phyloP scores from a whole-genome alignment of 2,113 vertebrate species.

The Tonatia bakeri region DNA sequence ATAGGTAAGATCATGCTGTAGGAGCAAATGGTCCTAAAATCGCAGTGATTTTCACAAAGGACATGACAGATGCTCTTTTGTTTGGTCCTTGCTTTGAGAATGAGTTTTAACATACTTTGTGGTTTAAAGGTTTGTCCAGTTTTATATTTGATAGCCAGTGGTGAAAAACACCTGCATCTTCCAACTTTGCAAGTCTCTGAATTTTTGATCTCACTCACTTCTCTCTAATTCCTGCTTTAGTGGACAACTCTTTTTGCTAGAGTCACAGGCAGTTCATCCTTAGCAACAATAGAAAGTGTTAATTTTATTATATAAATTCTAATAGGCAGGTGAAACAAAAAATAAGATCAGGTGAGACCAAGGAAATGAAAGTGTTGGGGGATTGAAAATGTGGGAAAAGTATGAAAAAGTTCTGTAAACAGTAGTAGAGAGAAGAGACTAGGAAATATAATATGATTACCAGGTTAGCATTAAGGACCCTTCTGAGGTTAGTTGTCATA shows the following conservation, averaged over 20 bases:
- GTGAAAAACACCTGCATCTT: not conserved
- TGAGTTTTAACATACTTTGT: not conserved
- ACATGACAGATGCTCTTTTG: not conserved
- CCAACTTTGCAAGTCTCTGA: not conserved
- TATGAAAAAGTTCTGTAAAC: not conserved
- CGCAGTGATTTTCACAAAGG: not conserved
- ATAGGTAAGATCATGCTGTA: not conserved
- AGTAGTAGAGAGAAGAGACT: not conserved
- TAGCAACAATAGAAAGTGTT: not conserved
- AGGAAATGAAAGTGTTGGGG: not conserved
- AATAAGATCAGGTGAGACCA: not conserved
- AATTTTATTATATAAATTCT: not conserved
- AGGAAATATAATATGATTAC: not conserved
- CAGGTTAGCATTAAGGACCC: not conserved
- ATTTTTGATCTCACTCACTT: not conserved
- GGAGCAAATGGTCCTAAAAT: not conserved
- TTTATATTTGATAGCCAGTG: not conserved
- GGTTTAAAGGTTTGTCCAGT: not conserved
- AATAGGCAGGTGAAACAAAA: not conserved
- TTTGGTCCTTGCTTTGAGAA: not conserved
- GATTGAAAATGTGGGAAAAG: not conserved
- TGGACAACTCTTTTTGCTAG: not conserved
- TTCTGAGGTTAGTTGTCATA: not conserved
- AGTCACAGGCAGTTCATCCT: not conserved
- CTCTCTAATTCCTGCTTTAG: not conserved